These are phyloP conservation scores for Syngnathus typhle DNA, from an alignment of 2,113 vertebrate genomes.

Conservation along the genomic window DNA sequence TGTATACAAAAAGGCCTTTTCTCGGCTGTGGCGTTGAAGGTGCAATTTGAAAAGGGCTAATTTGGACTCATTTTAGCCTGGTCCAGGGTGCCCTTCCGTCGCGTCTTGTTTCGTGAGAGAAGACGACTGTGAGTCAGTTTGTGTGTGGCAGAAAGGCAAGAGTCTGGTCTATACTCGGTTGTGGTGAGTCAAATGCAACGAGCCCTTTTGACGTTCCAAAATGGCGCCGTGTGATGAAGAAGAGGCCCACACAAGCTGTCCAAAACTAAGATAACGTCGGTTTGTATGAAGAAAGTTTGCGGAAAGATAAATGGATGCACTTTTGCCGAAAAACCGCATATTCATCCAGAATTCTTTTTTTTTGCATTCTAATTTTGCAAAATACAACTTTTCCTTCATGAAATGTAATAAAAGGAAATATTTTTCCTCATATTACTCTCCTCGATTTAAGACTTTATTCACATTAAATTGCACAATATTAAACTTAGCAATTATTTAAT, in stretches of 20 bases:
- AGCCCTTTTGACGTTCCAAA: constrained; percentile 1
- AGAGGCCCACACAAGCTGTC: not conserved
- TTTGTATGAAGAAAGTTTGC: not conserved
- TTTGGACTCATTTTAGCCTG: constrained; percentile 5
- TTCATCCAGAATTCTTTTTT: too few relatives aligned
- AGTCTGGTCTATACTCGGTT: constrained; percentile 2
- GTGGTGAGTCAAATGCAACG: constrained; percentile 4
- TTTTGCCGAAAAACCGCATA: too few relatives aligned
- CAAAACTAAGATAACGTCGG: not conserved
- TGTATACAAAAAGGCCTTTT: constrained; percentile 17
- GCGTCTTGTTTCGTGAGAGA: not conserved
- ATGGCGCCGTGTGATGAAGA: not conserved
- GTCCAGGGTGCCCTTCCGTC: not conserved
- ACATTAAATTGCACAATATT: too few relatives aligned
- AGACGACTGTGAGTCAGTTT: not conserved
- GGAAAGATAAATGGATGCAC: too few relatives aligned
- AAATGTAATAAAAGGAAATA: not conserved
- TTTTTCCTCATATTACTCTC: too few relatives aligned
- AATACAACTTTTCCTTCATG: not conserved
- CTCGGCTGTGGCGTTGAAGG: constrained; percentile 9
- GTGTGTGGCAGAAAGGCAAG: not conserved
- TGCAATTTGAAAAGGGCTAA: constrained; percentile 11
- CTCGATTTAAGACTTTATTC: too few relatives aligned
- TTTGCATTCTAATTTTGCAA: not conserved
- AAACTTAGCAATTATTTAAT: too few relatives aligned